Percentiles rank a stretch among this genome's conserved stretches.
Evolutionary conservation across 1,140 invertebrate species (phyloP).

Genomic region (Rhyacophila brunnea): DNA sequence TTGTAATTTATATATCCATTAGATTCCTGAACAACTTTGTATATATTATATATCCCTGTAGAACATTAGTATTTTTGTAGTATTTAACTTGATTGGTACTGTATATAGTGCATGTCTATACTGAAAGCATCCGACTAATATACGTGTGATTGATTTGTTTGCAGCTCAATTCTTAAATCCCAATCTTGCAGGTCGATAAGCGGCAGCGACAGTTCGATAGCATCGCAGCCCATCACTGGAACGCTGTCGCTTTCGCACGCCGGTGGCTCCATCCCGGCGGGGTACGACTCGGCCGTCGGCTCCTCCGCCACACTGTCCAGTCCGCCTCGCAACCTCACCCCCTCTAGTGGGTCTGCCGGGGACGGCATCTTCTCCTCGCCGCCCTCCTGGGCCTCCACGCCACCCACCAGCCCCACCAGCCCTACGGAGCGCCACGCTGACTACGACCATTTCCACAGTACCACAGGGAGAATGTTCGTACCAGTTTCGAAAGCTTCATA

Average conservation of each 20-base stretch:
- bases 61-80: too few relatives aligned
- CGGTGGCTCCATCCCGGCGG: conserved; percentile 33
- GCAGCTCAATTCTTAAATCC: too few relatives aligned
- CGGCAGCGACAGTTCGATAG: conserved; percentile 51
- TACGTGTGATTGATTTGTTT: background rate
- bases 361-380: conserved; percentile 54
- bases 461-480: conserved; percentile 31
- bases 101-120: conserved; percentile 12
- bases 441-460: conserved; percentile 31
- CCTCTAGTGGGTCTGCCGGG: conserved; percentile 44
- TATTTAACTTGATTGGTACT: too few relatives aligned
- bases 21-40: too few relatives aligned
- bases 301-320: conserved; percentile 57
- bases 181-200: conserved; percentile 41
- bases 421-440: conserved; percentile 19
- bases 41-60: too few relatives aligned
- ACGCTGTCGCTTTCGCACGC: conserved; percentile 44
- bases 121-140: background rate
- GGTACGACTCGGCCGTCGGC: conserved; percentile 59
- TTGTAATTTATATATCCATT: too few relatives aligned
- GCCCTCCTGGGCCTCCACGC: conserved; percentile 60
- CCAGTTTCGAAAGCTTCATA: conserved; percentile 25
- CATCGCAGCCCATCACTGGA: conserved; percentile 50
- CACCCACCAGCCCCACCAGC: conserved; percentile 57
- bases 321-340: conserved; percentile 50